Percentiles rank a stretch among this genome's conserved stretches.
phyloP scores from a whole-genome alignment of 2,888 invertebrate species.

The Cerastis leucographa region DNA sequence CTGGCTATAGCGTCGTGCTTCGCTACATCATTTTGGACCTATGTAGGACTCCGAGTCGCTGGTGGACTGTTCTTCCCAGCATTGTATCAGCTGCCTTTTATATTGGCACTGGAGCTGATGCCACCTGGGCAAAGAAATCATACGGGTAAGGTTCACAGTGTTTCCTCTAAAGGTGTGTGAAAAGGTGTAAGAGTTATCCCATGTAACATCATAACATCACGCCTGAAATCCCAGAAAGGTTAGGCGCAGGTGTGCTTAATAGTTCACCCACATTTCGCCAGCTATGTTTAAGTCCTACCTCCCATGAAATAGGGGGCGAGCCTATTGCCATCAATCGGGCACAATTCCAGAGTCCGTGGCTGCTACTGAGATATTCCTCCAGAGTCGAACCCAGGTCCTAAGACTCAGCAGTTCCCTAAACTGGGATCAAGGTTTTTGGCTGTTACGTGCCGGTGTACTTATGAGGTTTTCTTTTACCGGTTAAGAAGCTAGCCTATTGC shows the following conservation, averaged over 20 bases:
- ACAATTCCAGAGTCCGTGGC: too few species aligned
- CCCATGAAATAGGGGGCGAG: too few species aligned
- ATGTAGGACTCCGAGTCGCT: slow-evolving; percentile 90
- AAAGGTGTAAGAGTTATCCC: background rate
- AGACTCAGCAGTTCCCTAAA: too few species aligned
- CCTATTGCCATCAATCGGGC: too few species aligned
- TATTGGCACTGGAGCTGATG: slow-evolving; percentile 92
- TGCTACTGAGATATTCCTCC: too few species aligned
- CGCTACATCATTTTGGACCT: slow-evolving; percentile 90
- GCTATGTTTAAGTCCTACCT: too few species aligned
- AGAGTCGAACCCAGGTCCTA: too few species aligned
- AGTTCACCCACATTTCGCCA: too few species aligned
- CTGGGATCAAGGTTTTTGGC: background rate
- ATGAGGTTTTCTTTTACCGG: background rate
- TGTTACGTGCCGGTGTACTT: background rate
- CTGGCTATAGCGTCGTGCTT: slow-evolving; percentile 92
- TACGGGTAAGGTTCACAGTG: slow-evolving; percentile 83
- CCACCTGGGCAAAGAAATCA: slow-evolving; percentile 91
- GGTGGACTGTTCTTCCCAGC: slow-evolving; percentile 93
- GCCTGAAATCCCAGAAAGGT: too few species aligned
- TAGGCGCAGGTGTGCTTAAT: too few species aligned
- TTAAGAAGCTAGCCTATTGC: background rate
- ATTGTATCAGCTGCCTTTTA: slow-evolving; percentile 92
- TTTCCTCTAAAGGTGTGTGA: background rate
- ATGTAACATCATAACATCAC: too few species aligned